Evolutionary conservation across 2,888 invertebrate species (phyloP), one percentile per base, ranked within the genome.

Genomic region (Mythimna ferrago): DNA sequence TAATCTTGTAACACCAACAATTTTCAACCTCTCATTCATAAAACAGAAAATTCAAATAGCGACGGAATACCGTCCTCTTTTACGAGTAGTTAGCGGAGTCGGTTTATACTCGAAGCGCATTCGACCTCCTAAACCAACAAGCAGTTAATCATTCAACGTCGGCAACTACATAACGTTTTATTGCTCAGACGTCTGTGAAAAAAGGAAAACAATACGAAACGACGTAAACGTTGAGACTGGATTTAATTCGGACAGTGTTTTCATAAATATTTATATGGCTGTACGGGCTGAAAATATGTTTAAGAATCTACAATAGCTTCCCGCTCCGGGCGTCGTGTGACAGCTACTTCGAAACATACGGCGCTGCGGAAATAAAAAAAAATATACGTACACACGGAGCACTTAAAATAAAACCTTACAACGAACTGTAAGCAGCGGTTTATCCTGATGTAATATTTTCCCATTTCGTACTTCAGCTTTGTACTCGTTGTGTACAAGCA

Each of bases 181-280:
- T 88, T 88, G 87, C 87, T 80, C 80, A 88, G 84, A 87, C 85
- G 88, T 85, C 87, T 87, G 89, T 81, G 83, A 87, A 89, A 90
- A 80, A 88, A 81, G 67, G 73, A 83, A 85, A 88, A 91, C 88
- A 89, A 89, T 89, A 88, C 87, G 82, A n/a, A 85, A 88, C 87
- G 84, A 88, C 87, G 89, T 90, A 89, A 92, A 90, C 87, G 88
- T 85, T 85, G 85, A 89, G 86, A 84, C 87, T 86, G 90, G 88
- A 87, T 92, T 93, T 92, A 92, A 93, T 93, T 93, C 89, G 86
- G 88, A 90, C 89, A 88, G 87, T 83, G 87, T 88, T 90, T 90
- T 91, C 92, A 92, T 93, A 93, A 92, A 94, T 93, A 92, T 94
- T 91, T 92, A 92, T 87, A 83, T 84, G 84, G 82, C 74, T 79